Percentiles rank a stretch among this genome's conserved stretches.
Conservation (phyloP, 1,140 invertebrate species). For the Chymomyza costata region DNA sequence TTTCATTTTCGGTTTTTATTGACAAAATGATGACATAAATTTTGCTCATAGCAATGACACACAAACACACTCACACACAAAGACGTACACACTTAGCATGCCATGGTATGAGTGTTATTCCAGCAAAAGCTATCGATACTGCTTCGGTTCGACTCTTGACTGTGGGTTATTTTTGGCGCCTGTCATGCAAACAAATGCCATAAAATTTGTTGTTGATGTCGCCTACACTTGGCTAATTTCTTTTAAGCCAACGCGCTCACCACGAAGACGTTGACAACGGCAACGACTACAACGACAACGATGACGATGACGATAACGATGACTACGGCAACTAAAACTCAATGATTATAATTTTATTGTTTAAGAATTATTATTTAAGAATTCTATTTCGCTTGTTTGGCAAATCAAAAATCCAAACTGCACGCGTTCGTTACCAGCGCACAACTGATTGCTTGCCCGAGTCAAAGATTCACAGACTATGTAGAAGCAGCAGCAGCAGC, state of each 20-base stretch:
- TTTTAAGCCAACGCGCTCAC: constrained; percentile 4
- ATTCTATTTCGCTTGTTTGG: constrained; percentile 9
- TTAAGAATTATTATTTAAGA: background rate
- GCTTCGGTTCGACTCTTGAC: no score
- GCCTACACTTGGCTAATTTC: constrained; percentile 20
- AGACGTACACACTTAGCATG: no score
- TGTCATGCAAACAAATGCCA: background rate
- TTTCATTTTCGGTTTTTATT: constrained; percentile 32
- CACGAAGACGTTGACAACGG: background rate
- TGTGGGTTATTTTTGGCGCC: no score
- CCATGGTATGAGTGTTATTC: no score
- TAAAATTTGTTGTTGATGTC: constrained; percentile 19
- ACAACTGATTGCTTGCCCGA: constrained; percentile 49
- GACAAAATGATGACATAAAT: constrained; percentile 35
- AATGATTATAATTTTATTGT: constrained; percentile 5
- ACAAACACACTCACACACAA: no score
- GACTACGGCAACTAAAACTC: no score
- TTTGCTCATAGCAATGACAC: no score
- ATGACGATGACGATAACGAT: no score
- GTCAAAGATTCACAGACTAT: constrained; percentile 2
- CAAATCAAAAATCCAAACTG: constrained; percentile 50
- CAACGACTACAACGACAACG: no score
- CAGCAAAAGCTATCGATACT: no score
- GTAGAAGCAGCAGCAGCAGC: constrained; percentile 34
- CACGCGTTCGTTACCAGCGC: constrained; percentile 56